A percentile compares a stretch with the other conserved stretches of the same genome.
phyloP scores from a whole-genome alignment of 2,797 vertebrate species.

The Phataginus tetradactyla region DNA sequence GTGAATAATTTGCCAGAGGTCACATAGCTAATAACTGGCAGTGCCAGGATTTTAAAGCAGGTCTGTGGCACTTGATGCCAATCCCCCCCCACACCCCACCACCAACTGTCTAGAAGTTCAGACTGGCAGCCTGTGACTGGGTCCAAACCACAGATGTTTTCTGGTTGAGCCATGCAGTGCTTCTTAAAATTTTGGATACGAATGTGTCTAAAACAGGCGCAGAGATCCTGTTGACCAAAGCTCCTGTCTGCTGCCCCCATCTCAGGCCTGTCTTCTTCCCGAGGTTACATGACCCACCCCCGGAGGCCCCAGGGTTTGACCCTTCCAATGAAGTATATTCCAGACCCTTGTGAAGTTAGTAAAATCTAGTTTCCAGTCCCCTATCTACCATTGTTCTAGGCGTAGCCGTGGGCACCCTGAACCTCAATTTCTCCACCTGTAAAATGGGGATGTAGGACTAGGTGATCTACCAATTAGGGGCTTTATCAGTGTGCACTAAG shows the following conservation, averaged over 20 bases:
- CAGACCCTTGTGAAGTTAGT: background rate
- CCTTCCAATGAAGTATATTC: background rate
- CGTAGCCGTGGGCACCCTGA: background rate
- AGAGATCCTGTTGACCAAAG: background rate
- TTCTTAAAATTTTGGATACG: background rate
- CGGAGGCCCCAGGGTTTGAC: background rate
- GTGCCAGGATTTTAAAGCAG: background rate
- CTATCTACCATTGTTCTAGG: background rate
- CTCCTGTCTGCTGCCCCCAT: too few relatives aligned
- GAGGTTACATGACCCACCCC: background rate
- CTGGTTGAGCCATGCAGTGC: background rate
- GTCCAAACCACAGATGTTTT: background rate
- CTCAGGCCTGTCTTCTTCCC: background rate
- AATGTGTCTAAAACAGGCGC: background rate
- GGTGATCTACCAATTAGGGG: background rate
- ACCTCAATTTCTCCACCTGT: background rate
- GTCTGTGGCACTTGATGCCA: background rate
- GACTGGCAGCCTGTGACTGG: background rate
- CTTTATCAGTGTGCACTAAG: background rate
- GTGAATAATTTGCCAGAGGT: background rate
- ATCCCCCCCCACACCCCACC: rapidly evolving
- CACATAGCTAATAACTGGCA: background rate
- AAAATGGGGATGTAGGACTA: background rate
- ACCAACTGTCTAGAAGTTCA: background rate
- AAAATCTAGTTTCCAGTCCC: background rate